phyloP scores from a whole-genome alignment of 2,797 vertebrate genomes.

The Megaceryle alcyon region DNA sequence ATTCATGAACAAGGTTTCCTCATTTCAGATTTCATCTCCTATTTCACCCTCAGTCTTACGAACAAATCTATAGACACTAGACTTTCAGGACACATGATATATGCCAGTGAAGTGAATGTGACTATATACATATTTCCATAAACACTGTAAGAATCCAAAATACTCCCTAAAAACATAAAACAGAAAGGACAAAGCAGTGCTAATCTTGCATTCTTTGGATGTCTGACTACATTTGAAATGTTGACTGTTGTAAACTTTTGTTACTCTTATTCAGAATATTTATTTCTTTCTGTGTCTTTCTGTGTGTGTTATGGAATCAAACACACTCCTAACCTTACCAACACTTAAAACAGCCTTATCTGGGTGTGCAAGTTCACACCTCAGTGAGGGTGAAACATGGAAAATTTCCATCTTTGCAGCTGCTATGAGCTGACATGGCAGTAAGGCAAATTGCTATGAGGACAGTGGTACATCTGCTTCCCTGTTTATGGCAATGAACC shows the following conservation, averaged over 20 bases:
- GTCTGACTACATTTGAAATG: background rate
- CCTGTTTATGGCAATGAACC: slow-evolving; percentile 18
- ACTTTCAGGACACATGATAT: background rate
- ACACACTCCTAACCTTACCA: background rate
- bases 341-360: background rate
- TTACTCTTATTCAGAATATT: background rate
- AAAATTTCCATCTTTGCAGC: slow-evolving; percentile 49
- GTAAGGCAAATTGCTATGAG: background rate
- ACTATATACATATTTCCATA: background rate
- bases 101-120: background rate
- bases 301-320: background rate
- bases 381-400: slow-evolving; percentile 17
- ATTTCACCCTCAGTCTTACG: background rate
- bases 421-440: slow-evolving; percentile 23
- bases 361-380: background rate
- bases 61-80: background rate
- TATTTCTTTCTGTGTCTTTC: background rate
- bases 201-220: background rate
- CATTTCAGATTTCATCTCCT: background rate
- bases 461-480: slow-evolving; percentile 37
- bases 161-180: background rate
- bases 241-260: background rate
- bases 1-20: background rate
- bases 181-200: background rate
- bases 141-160: background rate